A percentile compares a stretch with the other conserved stretches of the same genome.
These are phyloP conservation scores for Whitmania pigra DNA, from an alignment of 1,140 invertebrate genomes.

Conservation along the genomic window DNA sequence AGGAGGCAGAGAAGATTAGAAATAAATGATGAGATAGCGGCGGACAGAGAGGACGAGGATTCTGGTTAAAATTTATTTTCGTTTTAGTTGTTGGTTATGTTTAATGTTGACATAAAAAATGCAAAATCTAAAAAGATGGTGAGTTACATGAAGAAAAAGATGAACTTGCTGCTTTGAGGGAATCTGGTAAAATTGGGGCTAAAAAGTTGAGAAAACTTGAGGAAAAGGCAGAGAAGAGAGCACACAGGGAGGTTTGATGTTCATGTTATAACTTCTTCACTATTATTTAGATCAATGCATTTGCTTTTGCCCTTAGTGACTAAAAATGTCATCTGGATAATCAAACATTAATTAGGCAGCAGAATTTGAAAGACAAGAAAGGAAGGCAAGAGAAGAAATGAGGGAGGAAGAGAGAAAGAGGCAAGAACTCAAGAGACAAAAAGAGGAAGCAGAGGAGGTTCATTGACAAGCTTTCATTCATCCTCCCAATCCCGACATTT, in stretches of 20 bases:
- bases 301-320: neutral
- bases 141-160: neutral
- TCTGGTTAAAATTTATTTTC: too few species aligned
- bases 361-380: conserved; percentile 49
- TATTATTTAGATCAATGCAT: neutral
- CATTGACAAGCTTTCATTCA: too few species aligned
- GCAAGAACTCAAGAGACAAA: conserved; percentile 32
- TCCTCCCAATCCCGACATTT: too few species aligned
- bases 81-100: too few species aligned
- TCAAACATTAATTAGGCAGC: conserved; percentile 31
- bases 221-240: conserved; percentile 71
- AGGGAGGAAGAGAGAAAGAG: conserved; percentile 41
- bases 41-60: too few species aligned
- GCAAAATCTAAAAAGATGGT: neutral
- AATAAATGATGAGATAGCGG: too few species aligned
- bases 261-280: conserved; percentile 46
- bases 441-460: conserved; percentile 2
- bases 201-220: conserved; percentile 49
- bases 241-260: conserved; percentile 57
- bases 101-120: too few species aligned
- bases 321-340: conserved; percentile 26
- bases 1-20: too few species aligned
- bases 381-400: conserved; percentile 40
- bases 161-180: conserved; percentile 2
- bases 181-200: conserved; percentile 65